Evolutionary conservation across 2,888 invertebrate species (phyloP).

Genomic region (Lutraria lutraria): DNA sequence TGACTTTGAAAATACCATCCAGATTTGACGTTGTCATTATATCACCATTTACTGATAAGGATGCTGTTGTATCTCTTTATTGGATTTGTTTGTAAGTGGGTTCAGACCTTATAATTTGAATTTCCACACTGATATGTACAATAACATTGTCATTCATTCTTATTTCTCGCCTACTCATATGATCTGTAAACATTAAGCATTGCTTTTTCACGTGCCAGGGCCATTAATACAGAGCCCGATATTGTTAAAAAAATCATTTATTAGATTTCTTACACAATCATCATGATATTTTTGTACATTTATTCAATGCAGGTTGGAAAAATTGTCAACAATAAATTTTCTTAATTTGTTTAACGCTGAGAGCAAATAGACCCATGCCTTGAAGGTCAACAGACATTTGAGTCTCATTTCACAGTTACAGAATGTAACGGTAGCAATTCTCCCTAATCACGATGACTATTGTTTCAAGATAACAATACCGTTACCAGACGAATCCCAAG

Average conservation of each 20-base stretch:
- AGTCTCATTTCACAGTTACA: conserved; percentile 36
- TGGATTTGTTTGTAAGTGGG: not conserved
- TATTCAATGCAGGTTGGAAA: conserved; percentile 19
- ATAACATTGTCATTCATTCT: conserved; percentile 9
- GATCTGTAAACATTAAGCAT: conserved; percentile 6
- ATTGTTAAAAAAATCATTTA: conserved; percentile 28
- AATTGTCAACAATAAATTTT: conserved; percentile 35
- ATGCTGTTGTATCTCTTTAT: not conserved
- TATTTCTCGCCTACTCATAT: not conserved
- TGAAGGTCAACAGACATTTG: conserved; percentile 16
- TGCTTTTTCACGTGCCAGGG: not conserved
- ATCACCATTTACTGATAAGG: not conserved
- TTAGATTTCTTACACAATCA: conserved; percentile 1
- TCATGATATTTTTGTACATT: conserved; percentile 14
- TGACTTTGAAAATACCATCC: not conserved
- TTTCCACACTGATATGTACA: not conserved
- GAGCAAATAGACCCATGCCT: conserved; percentile 35
- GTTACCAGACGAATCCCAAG: conserved; percentile 56
- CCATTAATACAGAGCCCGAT: conserved; percentile 13
- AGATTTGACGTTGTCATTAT: not conserved
- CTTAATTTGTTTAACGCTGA: conserved; percentile 9
- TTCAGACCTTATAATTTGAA: not conserved
- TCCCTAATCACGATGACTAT: conserved; percentile 38
- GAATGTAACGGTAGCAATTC: conserved; percentile 46
- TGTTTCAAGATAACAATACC: conserved; percentile 64